Percentiles rank a stretch among this genome's conserved stretches.
Conservation (phyloP, 2,113 vertebrate genomes). For the Ranitomeya variabilis region DNA sequence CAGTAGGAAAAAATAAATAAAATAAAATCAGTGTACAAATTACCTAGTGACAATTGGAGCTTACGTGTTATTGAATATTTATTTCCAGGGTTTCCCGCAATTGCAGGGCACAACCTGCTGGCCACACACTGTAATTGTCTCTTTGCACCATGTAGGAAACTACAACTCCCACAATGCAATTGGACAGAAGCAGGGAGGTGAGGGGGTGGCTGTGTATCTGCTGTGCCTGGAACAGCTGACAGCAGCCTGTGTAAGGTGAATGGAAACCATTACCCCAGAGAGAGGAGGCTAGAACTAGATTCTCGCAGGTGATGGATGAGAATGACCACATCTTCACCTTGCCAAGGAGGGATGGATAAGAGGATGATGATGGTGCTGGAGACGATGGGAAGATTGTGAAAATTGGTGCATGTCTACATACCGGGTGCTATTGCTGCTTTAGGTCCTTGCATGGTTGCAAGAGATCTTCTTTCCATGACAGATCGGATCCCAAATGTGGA, state of each 20-base stretch:
- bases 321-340: background rate
- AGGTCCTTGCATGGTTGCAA: conserved; percentile 39
- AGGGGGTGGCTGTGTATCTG: conserved; percentile 67
- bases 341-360: background rate
- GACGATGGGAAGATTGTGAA: background rate
- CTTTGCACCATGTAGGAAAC: conserved; percentile 55
- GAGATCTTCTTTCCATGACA: conserved; percentile 25
- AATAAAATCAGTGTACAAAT: background rate
- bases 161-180: conserved; percentile 73
- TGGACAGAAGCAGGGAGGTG: conserved; percentile 53
- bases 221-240: conserved; percentile 76
- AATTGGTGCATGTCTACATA: background rate
- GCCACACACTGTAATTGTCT: conserved; percentile 35
- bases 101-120: conserved; percentile 39
- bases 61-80: background rate
- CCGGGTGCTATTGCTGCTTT: conserved; percentile 18
- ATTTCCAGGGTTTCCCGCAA: background rate
- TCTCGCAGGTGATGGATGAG: conserved; percentile 25
- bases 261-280: conserved; percentile 42
- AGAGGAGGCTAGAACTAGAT: background rate
- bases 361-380: conserved; percentile 48
- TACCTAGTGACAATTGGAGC: background rate
- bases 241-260: conserved; percentile 68
- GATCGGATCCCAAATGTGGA: conserved; percentile 29
- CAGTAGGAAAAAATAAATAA: background rate